Base-by-base conservation (phyloP, 2,113 vertebrate genomes). In the Cyphomyrus discorhynchus region DNA sequence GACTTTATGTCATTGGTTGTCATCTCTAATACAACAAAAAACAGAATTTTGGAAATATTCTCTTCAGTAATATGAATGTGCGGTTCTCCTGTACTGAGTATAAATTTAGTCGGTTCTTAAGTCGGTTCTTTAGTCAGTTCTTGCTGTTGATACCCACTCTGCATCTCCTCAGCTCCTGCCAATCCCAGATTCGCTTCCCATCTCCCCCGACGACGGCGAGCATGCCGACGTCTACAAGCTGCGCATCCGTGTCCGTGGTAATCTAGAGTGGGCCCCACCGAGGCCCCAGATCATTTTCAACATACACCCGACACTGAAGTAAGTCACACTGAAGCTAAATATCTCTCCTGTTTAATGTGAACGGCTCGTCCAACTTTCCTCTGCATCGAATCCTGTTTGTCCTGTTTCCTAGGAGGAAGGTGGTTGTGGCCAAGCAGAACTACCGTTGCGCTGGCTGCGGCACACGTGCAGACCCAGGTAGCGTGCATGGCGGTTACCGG, bases 231-330 rank as follows among this genome's bases (percentile, higher is more conserved):
- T 99, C 93, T 99, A 99, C 93, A 99, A 98, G 90, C 94, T 99
- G 66, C 97, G 98, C 53, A 99, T 99, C 92, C 96, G 98, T 1
- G 98, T 99, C 2, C 96, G 98, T 0, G 98, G 98, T 82, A 99
- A 99, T 93, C 94, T 99, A 87, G 98, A 99, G 90, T 99, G 98
- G 98, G 98, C 98, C 0, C 98, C 98, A 0, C 98, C 98, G 0
- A 96, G 98, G 58, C 98, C 98, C 0, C 98, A 99, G 93, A 99
- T 99, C 89, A 99, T 99, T 94, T 99, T 99, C 93, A 99, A 99
- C 39, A 93, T 99, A 91, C 98, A 99, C 89, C 94, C 97, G 21
- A 95, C 97, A 3, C 98, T 97, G 24, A 97, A 98, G 98, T 99
- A 94, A 96, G 97, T 94, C 27, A 3, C n/a, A 19, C 2, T 31